phyloP scores from a whole-genome alignment of 1,140 invertebrate species.

The Trichonephila inaurata region DNA sequence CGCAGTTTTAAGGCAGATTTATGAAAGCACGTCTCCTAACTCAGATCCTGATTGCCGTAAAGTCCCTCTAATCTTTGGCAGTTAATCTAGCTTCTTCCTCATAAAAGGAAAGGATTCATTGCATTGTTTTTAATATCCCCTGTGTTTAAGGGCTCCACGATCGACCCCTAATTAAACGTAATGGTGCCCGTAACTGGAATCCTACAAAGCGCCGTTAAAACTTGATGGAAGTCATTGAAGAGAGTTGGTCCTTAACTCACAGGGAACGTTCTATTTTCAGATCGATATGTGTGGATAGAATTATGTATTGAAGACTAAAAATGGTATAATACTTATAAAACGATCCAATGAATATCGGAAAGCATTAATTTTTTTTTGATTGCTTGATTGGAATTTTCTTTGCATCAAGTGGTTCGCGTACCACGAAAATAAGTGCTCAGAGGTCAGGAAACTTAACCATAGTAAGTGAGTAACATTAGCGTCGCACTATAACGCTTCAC shows the following conservation, averaged over 20 bases:
- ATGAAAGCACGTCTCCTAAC: neutral
- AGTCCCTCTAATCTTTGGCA: neutral
- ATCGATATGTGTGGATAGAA: too few relatives aligned
- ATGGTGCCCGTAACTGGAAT: neutral
- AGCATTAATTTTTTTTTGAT: too few relatives aligned
- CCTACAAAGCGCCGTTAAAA: neutral
- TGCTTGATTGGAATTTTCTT: too few relatives aligned
- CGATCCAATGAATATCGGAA: too few relatives aligned
- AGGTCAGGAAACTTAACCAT: too few relatives aligned
- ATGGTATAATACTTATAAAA: too few relatives aligned
- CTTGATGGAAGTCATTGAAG: neutral
- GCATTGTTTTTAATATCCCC: constrained; percentile 23
- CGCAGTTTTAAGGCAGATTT: neutral
- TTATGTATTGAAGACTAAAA: too few relatives aligned
- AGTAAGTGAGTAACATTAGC: too few relatives aligned
- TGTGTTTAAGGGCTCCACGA: neutral
- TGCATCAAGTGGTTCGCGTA: too few relatives aligned
- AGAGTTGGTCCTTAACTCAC: neutral
- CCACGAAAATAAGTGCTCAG: too few relatives aligned
- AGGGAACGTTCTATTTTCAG: neutral
- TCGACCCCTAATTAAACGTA: constrained; percentile 9
- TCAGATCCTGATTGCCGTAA: neutral
- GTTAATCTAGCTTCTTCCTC: neutral
- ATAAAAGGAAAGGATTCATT: neutral
- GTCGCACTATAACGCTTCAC: too few relatives aligned